Conservation (phyloP, 2,888 invertebrate species). For the Buathra laborator region DNA sequence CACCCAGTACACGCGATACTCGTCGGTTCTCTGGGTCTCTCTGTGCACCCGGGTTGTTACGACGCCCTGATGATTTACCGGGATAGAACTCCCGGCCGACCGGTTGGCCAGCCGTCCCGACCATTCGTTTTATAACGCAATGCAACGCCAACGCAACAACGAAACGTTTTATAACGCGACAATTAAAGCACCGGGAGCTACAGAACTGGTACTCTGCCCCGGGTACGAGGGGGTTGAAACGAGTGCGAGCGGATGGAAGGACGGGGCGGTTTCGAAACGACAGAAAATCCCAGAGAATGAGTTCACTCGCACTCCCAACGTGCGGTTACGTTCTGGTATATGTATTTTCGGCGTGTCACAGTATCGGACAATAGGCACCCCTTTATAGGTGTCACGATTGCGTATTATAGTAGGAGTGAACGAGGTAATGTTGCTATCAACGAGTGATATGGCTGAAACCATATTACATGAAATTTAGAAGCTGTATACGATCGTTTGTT, state of each 20-base stretch:
- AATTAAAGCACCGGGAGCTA: slow-evolving; percentile 62
- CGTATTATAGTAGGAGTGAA: neutral
- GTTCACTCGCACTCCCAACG: neutral
- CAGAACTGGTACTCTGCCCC: slow-evolving; percentile 10
- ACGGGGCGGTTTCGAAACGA: neutral
- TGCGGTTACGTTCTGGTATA: neutral
- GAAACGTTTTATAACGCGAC: slow-evolving; percentile 72
- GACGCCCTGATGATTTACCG: slow-evolving; percentile 69
- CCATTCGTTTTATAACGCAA: slow-evolving; percentile 76
- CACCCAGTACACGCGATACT: slow-evolving; percentile 70
- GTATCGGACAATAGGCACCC: neutral
- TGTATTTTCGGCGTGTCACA: neutral
- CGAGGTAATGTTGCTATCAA: neutral
- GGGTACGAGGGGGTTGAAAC: slow-evolving; percentile 8
- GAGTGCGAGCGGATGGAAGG: slow-evolving; percentile 17
- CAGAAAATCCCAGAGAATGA: neutral
- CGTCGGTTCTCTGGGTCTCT: slow-evolving; percentile 53
- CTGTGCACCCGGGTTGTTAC: slow-evolving; percentile 63
- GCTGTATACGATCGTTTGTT: neutral
- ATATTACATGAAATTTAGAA: neutral
- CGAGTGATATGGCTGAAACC: neutral
- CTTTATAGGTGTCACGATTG: slow-evolving; percentile 4
- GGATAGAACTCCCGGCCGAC: slow-evolving; percentile 35
- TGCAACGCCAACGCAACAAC: slow-evolving; percentile 62
- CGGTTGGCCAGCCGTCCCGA: slow-evolving; percentile 60